A percentile compares a stretch with the other conserved stretches of the same genome.
Evolutionary conservation across 2,888 invertebrate species (phyloP).

Genomic region (Cosmia trapezina): DNA sequence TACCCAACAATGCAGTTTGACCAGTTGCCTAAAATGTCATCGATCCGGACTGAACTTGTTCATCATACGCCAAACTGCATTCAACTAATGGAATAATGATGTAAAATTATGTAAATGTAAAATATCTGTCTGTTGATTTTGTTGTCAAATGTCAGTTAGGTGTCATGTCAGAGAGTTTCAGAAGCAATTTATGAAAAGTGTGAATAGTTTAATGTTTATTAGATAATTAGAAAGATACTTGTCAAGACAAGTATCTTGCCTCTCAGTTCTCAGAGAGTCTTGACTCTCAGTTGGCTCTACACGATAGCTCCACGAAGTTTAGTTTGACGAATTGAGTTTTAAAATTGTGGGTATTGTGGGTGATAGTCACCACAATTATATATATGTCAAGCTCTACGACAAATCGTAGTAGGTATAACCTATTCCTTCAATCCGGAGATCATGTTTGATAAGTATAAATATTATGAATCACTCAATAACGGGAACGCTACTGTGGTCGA

Average conservation of each 20-base stretch:
- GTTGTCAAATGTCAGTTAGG: conserved; percentile 4
- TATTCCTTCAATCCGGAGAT: neutral
- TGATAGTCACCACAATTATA: neutral
- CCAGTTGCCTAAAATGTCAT: conserved; percentile 63
- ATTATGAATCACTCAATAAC: conserved; percentile 62
- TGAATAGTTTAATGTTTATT: conserved; percentile 9
- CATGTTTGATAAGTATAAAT: conserved; percentile 30
- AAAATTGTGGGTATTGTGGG: neutral
- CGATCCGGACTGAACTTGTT: conserved; percentile 46
- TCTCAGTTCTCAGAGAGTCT: no score
- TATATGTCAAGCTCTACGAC: neutral
- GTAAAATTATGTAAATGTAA: conserved; percentile 27
- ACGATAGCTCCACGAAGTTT: neutral
- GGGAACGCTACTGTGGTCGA: conserved; percentile 58
- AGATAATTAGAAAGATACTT: conserved; percentile 1
- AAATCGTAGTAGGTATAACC: neutral
- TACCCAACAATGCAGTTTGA: conserved; percentile 64
- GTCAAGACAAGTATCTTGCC: no score
- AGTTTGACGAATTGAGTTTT: neutral
- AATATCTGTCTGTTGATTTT: conserved; percentile 16
- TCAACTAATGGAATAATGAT: conserved; percentile 27
- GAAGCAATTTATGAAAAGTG: neutral
- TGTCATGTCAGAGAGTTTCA: conserved; percentile 8
- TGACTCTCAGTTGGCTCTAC: neutral
- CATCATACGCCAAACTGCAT: conserved; percentile 30